Base-by-base conservation (phyloP, 2,888 invertebrate species). In the Stenoptilia bipunctidactyla region DNA sequence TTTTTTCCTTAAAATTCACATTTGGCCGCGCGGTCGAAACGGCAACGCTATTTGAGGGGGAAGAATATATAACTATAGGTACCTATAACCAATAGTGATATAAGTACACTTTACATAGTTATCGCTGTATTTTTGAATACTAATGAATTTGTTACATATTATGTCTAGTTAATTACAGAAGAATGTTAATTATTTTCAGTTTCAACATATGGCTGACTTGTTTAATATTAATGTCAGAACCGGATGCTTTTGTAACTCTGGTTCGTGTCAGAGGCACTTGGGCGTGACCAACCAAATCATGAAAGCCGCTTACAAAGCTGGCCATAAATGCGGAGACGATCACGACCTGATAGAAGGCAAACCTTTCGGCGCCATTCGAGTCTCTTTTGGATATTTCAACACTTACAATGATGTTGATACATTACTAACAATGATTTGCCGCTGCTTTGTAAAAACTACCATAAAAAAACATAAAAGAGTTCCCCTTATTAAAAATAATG, bases 231-330 rank as follows among this genome's bases (percentile, higher is more conserved):
- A 91, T 51, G 67, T 98, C 33, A 87, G 98, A 47, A 96, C 96
- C 1, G 98, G 98, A 0, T 98, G 98, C 65, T 96, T 97, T 66
- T 98, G 98, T 68, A 98, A 98, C 77, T 92, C 96, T 1, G 98
- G 98, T 10, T 93, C 97, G 1, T 98, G 98, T 62, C 94, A 96
- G 64, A 79, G 89, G 37, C 92, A 93, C 58, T 77, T 98, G 36
- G 70, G 83, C 5, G 77, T 95, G 6, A 85, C 88, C 0, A 86
- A 90, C 39, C 80, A 87, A 10, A 90, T 92, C 40, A 84, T 97
- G 49, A 88, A 89, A 51, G 85, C 87, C 20, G 93, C 96, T 66
- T 95, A 89, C 66, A 87, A 92, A 85, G 88, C 90, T 1, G 97
- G 97, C 0, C 97, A 97, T 67, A 89, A 93, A 33, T 97, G 97